phyloP scores from a whole-genome alignment of 2,797 vertebrate species.

The Gastrophryne carolinensis region DNA sequence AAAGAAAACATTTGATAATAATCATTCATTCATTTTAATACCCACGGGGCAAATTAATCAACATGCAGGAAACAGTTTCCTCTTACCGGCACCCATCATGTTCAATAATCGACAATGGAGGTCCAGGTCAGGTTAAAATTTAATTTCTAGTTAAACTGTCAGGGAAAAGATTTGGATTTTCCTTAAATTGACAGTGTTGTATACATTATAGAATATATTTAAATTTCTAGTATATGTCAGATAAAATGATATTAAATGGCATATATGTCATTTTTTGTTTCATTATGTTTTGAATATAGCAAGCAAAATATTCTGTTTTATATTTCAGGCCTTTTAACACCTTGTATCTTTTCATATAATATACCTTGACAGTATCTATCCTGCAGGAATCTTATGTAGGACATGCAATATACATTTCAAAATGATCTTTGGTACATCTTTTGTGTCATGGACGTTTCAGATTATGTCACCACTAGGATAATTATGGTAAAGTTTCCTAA shows the following conservation, averaged over 20 bases:
- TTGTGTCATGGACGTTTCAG: not conserved
- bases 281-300: not conserved
- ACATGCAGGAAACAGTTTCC: too few relatives aligned
- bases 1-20: too few relatives aligned
- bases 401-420: not conserved
- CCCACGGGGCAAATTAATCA: too few relatives aligned
- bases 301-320: not conserved
- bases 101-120: too few relatives aligned
- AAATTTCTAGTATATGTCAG: not conserved
- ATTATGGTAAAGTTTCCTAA: too few relatives aligned
- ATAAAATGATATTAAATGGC: not conserved
- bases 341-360: conserved; percentile 2
- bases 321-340: conserved; percentile 15
- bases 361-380: conserved; percentile 28
- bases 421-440: not conserved
- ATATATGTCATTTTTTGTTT: not conserved
- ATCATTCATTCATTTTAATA: too few relatives aligned
- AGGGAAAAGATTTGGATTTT: too few relatives aligned
- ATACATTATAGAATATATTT: not conserved
- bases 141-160: too few relatives aligned
- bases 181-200: too few relatives aligned
- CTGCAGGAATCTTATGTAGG: not conserved
- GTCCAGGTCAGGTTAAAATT: too few relatives aligned
- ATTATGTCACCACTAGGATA: too few relatives aligned
- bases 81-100: too few relatives aligned